Evolutionary conservation across 2,113 vertebrate species (phyloP).

Genomic region (Sylvilagus bachmani): DNA sequence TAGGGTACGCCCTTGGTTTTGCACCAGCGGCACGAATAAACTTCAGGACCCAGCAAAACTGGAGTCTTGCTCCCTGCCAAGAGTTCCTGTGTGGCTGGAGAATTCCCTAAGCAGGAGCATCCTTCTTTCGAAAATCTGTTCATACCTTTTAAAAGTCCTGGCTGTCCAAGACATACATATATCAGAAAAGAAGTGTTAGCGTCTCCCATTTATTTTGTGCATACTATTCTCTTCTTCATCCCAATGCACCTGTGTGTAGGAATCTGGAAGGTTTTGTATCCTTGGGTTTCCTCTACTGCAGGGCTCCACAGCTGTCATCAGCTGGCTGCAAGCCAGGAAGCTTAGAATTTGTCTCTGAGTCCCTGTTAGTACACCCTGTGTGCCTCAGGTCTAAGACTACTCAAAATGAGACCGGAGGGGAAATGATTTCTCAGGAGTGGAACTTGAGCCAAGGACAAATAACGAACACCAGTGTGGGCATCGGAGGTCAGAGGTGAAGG

Average conservation of each 20-base stretch:
- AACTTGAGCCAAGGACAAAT: too few species aligned
- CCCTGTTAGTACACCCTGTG: too few species aligned
- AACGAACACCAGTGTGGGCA: too few species aligned
- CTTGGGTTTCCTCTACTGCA: neutral
- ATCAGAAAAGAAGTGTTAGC: neutral
- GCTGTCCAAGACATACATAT: neutral
- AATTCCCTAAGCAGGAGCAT: neutral
- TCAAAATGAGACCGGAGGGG: too few species aligned
- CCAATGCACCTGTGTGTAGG: too few species aligned
- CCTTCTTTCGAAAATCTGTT: neutral
- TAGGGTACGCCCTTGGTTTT: neutral
- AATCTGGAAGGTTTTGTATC: neutral
- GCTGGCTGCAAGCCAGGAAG: neutral
- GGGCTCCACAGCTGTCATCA: too few species aligned
- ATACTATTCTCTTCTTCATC: neutral
- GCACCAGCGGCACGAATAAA: neutral
- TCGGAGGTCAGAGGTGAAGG: too few species aligned
- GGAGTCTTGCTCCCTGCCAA: neutral
- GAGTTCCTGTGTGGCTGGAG: neutral
- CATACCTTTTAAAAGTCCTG: neutral
- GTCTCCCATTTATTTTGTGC: too few species aligned
- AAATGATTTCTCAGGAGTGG: too few species aligned
- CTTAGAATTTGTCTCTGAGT: neutral
- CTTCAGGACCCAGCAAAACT: fast-evolving
- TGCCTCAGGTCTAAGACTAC: too few species aligned